Evolutionary conservation across 1,140 invertebrate species (phyloP).

Genomic region (Carposina sasakii): DNA sequence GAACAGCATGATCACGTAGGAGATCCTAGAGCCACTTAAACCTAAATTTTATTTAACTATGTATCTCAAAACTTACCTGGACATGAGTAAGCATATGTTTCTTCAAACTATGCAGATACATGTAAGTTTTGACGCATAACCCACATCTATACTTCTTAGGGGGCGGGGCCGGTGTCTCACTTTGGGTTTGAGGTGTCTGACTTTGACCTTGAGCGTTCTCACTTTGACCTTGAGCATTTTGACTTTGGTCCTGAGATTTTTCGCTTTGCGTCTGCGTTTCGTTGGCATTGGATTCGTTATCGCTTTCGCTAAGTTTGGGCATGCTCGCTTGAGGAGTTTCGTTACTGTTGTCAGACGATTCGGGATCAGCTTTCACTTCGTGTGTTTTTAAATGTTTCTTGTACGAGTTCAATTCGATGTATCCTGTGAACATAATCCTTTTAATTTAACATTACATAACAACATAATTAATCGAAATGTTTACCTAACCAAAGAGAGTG

Average conservation of each 20-base stretch:
- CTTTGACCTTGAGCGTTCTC: background rate
- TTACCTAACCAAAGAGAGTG: no score
- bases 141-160: constrained; percentile 81
- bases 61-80: constrained; percentile 36
- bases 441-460: no score
- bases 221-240: background rate
- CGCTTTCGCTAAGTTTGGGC: background rate
- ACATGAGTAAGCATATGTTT: constrained; percentile 78
- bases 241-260: background rate
- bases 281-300: background rate
- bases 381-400: constrained; percentile 67
- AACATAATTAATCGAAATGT: no score
- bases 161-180: constrained; percentile 9
- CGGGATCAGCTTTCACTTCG: constrained; percentile 31
- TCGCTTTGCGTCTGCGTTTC: background rate
- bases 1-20: no score
- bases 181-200: constrained; percentile 1
- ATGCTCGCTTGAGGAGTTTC: no score
- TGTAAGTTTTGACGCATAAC: constrained; percentile 86
- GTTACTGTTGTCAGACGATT: constrained; percentile 20
- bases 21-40: no score
- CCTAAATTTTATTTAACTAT: no score
- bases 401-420: constrained; percentile 55
- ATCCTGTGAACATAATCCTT: no score
- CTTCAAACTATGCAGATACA: constrained; percentile 84